phyloP scores from a whole-genome alignment of 2,888 invertebrate genomes.

The Mactromeris polynyma region DNA sequence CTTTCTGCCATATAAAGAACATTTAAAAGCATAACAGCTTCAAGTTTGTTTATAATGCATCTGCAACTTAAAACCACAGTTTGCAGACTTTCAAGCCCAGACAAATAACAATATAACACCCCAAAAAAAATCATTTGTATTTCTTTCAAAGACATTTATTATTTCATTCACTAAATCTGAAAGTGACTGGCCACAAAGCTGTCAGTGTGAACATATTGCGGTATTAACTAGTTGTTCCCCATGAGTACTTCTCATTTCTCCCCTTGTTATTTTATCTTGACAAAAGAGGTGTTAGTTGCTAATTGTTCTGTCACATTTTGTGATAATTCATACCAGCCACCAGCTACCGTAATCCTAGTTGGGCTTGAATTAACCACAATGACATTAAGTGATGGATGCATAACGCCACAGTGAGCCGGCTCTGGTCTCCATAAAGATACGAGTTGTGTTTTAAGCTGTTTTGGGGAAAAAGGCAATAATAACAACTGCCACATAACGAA shows the following conservation, averaged over 20 bases:
- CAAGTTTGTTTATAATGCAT: too few species aligned
- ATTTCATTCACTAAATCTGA: not conserved
- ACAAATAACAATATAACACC: not conserved
- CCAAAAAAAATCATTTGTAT: not conserved
- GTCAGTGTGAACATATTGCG: constrained; percentile 19
- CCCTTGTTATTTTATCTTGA: constrained; percentile 58
- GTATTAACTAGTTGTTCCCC: constrained; percentile 13
- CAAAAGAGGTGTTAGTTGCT: constrained; percentile 53
- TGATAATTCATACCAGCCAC: constrained; percentile 34
- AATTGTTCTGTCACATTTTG: constrained; percentile 60
- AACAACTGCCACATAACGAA: not conserved
- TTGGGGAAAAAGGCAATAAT: not conserved
- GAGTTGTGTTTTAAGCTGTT: not conserved
- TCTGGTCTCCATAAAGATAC: not conserved
- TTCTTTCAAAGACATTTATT: constrained; percentile 13
- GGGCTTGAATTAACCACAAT: constrained; percentile 2
- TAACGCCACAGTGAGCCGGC: not conserved
- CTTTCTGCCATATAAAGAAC: too few species aligned
- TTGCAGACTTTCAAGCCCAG: not conserved
- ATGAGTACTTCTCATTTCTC: not conserved
- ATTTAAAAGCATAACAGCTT: not conserved
- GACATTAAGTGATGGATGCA: constrained; percentile 11
- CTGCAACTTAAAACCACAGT: not conserved
- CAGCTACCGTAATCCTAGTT: not conserved
- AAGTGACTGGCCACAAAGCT: constrained; percentile 25